phyloP scores from a whole-genome alignment of 2,888 invertebrate species.

The Tipula unca region DNA sequence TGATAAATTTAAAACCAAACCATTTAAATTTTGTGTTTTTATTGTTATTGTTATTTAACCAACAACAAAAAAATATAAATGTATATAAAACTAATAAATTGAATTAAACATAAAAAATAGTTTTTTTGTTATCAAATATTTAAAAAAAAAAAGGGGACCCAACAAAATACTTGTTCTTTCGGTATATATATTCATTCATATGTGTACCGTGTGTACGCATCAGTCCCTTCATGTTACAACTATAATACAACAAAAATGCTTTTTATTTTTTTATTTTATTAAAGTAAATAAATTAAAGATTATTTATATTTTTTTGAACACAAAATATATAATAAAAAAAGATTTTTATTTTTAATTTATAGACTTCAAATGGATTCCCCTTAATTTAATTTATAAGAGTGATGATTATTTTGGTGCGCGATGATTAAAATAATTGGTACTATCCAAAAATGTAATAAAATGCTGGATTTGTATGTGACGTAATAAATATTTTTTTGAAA shows the following conservation, averaged over 20 bases:
- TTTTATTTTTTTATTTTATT: neutral
- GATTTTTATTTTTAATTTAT: neutral
- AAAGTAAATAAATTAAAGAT: constrained; percentile 3
- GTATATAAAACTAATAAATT: neutral
- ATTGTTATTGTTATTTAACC: neutral
- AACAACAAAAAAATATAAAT: neutral
- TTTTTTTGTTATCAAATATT: neutral
- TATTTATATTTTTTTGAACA: neutral
- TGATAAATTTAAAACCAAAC: neutral
- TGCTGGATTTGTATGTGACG: too few species aligned
- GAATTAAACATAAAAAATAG: neutral
- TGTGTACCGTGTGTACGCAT: neutral
- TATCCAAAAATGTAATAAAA: neutral
- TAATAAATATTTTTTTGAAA: too few species aligned
- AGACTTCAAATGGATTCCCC: neutral
- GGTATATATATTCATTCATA: neutral
- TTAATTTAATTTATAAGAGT: neutral
- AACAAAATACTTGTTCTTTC: neutral
- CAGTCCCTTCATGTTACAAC: neutral
- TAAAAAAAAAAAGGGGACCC: neutral
- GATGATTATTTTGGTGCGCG: neutral
- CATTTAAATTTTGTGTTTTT: neutral
- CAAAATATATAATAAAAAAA: neutral
- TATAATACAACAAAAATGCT: neutral
- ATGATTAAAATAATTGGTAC: neutral